Evolutionary conservation across 2,797 vertebrate genomes (phyloP), one percentile per base, ranked within the genome.

Genomic region (Holocentrus rufus): DNA sequence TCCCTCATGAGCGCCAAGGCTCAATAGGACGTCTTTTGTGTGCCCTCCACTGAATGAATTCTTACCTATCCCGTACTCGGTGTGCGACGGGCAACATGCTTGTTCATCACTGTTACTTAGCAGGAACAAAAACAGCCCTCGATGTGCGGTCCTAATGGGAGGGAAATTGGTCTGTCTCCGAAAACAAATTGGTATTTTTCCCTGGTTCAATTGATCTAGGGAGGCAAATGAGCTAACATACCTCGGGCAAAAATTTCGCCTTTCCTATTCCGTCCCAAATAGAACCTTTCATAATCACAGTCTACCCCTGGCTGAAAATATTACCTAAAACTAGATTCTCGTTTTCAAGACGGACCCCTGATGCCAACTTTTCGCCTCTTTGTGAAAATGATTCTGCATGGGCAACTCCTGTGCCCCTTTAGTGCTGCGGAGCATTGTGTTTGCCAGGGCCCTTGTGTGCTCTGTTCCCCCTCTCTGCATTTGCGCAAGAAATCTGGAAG

Each of bases 1-100:
- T 83, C 88, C 81, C 86, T 42, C 2, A 36, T 31, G 85, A 82
- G 69, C 61, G 52, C 36, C 31, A 25, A 65, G 55, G 76, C 85
- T 91, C 85, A 54, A 89, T 87, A 83, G 83, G 79, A 84, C 64
- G 39, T 74, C 79, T 82, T 86, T 61, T 66, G 55, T 63, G 39
- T n/a, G 15, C 3, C 55, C 20, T 79, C 80, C 44, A 0, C 15
- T 31, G 83, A 86, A 85, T 65, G 7, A 76, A 62, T 66, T 46
- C 67, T n/a, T 52, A 57, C 67, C 49, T 61, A 55, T 62, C 74
- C 81, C 69, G 54, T 85, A 78, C 84, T 87, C 60, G 80, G 58
- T 56, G 72, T 47, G n/a, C 18, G 30, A 71, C 72, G 47, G 36
- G 59, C 23, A 60, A 14, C 46, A 36, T 25, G 17, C 70, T 62